These are phyloP conservation scores for Chiloscyllium punctatum DNA, from an alignment of 2,797 vertebrate species.

Conservation along the genomic window DNA sequence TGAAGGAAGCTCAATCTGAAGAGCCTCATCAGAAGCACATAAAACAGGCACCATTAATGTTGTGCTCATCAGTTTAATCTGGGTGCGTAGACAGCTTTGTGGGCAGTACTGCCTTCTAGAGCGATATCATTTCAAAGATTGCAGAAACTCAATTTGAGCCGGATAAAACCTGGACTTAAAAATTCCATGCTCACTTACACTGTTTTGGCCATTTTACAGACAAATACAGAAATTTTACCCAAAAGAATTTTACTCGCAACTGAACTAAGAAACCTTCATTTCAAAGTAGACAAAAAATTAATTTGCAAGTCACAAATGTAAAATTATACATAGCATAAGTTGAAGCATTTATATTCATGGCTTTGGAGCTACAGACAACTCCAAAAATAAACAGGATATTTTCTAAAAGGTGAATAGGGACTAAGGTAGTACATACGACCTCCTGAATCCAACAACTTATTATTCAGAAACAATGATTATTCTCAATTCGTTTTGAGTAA, in stretches of 20 bases:
- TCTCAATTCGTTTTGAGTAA: too few relatives aligned
- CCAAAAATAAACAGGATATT: background rate
- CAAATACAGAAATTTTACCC: background rate
- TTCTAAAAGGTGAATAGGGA: background rate
- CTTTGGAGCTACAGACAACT: background rate
- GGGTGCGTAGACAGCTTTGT: background rate
- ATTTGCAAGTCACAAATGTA: background rate
- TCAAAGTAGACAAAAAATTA: background rate
- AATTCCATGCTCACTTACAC: background rate
- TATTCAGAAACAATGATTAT: too few relatives aligned
- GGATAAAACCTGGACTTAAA: background rate
- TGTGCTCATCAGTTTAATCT: background rate
- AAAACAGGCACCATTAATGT: background rate
- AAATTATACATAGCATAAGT: background rate
- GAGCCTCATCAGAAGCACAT: background rate
- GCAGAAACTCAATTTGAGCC: background rate
- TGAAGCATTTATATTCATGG: background rate
- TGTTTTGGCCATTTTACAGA: background rate
- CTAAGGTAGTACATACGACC: background rate
- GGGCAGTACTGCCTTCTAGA: background rate
- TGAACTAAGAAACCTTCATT: background rate
- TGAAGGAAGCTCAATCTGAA: background rate
- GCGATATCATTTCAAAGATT: background rate
- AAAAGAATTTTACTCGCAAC: background rate
- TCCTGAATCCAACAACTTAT: too few relatives aligned